Evolutionary conservation across 2,888 invertebrate species (phyloP).

Genomic region (Drosophila conformis): DNA sequence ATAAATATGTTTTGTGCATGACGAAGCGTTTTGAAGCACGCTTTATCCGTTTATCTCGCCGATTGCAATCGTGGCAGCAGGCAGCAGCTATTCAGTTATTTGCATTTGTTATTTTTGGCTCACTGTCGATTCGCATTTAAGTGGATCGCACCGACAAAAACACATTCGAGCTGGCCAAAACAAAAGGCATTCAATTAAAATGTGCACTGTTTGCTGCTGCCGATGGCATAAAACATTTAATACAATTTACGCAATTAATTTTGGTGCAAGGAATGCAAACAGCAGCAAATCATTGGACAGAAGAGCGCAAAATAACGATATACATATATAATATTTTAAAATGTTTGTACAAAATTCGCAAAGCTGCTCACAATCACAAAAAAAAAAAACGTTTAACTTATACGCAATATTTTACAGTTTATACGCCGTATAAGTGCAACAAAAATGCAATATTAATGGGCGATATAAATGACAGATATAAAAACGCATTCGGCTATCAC

Average conservation of each 20-base stretch:
- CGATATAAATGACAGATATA: slow-evolving; percentile 52
- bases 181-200: slow-evolving; percentile 78
- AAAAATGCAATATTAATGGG: slow-evolving; percentile 71
- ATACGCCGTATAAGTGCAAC: slow-evolving; percentile 53
- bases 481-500: slow-evolving; percentile 10
- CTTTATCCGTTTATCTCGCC: slow-evolving; percentile 40
- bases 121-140: slow-evolving; percentile 45
- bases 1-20: slow-evolving; percentile 24
- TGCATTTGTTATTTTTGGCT: slow-evolving; percentile 12
- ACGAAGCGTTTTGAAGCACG: slow-evolving; percentile 18
- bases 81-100: not conserved
- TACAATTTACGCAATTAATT: slow-evolving; percentile 78
- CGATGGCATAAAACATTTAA: slow-evolving; percentile 67
- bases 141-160: slow-evolving; percentile 28
- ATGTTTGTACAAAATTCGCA: slow-evolving; percentile 34
- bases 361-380: slow-evolving; percentile 31
- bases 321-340: slow-evolving; percentile 29
- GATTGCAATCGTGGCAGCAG: slow-evolving; percentile 31
- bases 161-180: slow-evolving; percentile 50
- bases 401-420: slow-evolving; percentile 26
- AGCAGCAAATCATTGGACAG: slow-evolving; percentile 47
- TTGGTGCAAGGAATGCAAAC: slow-evolving; percentile 54
- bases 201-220: slow-evolving; percentile 56
- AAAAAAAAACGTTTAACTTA: slow-evolving; percentile 24
- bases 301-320: slow-evolving; percentile 14